Evolutionary conservation across 1,140 invertebrate species (phyloP), one percentile per base, ranked within the genome.

Genomic region (Eupeodes corollae): DNA sequence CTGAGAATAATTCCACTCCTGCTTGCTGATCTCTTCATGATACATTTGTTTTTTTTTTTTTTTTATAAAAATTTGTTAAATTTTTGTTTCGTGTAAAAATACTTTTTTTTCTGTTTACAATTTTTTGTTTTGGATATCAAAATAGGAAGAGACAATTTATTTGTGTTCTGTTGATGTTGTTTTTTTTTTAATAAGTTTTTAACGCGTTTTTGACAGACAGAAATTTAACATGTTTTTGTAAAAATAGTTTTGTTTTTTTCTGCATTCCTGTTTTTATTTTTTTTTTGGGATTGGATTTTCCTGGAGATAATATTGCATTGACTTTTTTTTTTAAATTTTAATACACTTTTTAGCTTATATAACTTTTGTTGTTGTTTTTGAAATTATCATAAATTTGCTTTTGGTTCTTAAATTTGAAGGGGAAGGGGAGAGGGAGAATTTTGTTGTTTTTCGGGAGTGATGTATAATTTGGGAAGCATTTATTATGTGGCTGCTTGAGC

Each of bases 401-500:
- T 26, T 26, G 3, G 21, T 37, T 37, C 6, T 37, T 37, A 37
- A 5, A 16, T n/a, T 3, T 3, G 21, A 26, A 8, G 8, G 8
- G 21, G 21, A 26, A 26, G 8, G 21, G 21, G 21, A 26, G 21
- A 26, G 8, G 21, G 21, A 26, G 8, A 26, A 26, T 26, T 26
- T 8, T 26, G 33, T 37, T 37, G 35, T 37, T n/a, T 34, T 34
- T 10, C 33, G n/a, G 13, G 15, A 14, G 15, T 37, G 13, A 37
- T 14, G 13, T 37, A 37, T 37, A 16, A 37, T 37, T 37, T 37
- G 35, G 41, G 41, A 42, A 42, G 41, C 41, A 42, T 31, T 39
- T 32, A 50, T 66, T 57, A 66, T 50, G 63, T 59, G 50, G 60
- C 63, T 49, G 79, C 71, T 51, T 79, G 76, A 57, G 75, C 72